These are phyloP conservation scores for Acromyrmex echinatior DNA, from an alignment of 1,140 invertebrate species.

Conservation along the genomic window DNA sequence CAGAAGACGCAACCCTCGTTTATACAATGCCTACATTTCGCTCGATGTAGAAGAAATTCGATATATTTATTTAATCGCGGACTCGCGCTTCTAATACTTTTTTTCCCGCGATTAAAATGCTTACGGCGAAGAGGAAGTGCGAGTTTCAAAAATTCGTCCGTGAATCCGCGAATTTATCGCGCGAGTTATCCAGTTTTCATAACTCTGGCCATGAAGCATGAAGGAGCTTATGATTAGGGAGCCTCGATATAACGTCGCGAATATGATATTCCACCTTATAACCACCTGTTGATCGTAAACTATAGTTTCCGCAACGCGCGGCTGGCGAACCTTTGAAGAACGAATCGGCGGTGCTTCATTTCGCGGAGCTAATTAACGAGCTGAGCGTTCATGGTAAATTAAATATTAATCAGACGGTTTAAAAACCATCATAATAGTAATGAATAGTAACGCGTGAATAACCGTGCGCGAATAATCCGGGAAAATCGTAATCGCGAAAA, in stretches of 20 bases:
- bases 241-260: slow-evolving; percentile 23
- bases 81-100: background rate
- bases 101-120: background rate
- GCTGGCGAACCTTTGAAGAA: slow-evolving; percentile 28
- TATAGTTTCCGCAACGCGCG: slow-evolving; percentile 44
- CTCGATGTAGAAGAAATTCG: background rate
- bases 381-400: slow-evolving; percentile 48
- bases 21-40: background rate
- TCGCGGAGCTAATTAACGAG: slow-evolving; percentile 65
- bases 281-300: slow-evolving; percentile 75
- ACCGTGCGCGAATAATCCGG: background rate
- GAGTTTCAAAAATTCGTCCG: background rate
- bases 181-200: slow-evolving; percentile 6
- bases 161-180: slow-evolving; percentile 1
- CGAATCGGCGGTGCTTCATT: slow-evolving; percentile 59
- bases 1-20: background rate
- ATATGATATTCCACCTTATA: slow-evolving; percentile 65
- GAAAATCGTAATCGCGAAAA: slow-evolving; percentile 13
- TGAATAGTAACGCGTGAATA: slow-evolving; percentile 16
- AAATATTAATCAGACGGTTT: slow-evolving; percentile 67
- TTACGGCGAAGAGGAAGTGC: background rate
- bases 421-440: background rate
- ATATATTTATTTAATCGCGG: background rate
- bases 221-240: slow-evolving; percentile 1
- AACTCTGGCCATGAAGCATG: slow-evolving; percentile 27